Conservation (phyloP, 2,888 invertebrate genomes). For the Tinea trinotella region DNA sequence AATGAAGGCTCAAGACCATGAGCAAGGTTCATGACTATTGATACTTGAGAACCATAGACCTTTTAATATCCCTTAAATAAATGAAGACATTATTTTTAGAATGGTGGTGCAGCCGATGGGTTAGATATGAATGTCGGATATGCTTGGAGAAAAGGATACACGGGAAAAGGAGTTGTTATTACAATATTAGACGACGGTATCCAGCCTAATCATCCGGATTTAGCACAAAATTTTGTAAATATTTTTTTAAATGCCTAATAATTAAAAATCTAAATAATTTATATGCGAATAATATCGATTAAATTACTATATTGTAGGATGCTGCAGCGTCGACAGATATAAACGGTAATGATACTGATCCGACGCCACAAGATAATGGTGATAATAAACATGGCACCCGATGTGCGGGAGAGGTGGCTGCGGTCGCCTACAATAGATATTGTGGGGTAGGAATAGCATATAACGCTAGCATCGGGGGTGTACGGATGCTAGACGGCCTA, state of each 20-base stretch:
- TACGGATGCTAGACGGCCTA: slow-evolving; percentile 96
- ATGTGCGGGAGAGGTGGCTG: slow-evolving; percentile 98
- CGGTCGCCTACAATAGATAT: slow-evolving; percentile 94
- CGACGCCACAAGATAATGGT: slow-evolving; percentile 97
- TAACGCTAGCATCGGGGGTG: slow-evolving; percentile 96
- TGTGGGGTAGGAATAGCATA: slow-evolving; percentile 99
- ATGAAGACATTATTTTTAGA: slow-evolving; percentile 68
- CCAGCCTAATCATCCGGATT: slow-evolving; percentile 95
- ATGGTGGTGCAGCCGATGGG: slow-evolving; percentile 93
- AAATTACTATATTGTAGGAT: slow-evolving; percentile 75
- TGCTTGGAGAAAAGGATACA: slow-evolving; percentile 96
- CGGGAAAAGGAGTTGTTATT: slow-evolving; percentile 95
- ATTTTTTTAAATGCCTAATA: background rate
- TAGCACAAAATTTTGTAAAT: slow-evolving; percentile 90
- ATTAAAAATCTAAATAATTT: background rate
- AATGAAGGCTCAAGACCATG: too few species aligned
- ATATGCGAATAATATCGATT: slow-evolving; percentile 1
- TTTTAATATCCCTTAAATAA: too few species aligned
- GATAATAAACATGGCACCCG: slow-evolving; percentile 99
- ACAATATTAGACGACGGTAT: slow-evolving; percentile 98
- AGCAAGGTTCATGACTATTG: too few species aligned
- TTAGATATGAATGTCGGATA: slow-evolving; percentile 96
- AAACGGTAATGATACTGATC: slow-evolving; percentile 97
- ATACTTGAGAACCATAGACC: too few species aligned
- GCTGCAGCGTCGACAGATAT: slow-evolving; percentile 96